Percentiles rank a stretch among this genome's conserved stretches.
Evolutionary conservation across 1,140 invertebrate species (phyloP).

Genomic region (Copidosoma floridanum): DNA sequence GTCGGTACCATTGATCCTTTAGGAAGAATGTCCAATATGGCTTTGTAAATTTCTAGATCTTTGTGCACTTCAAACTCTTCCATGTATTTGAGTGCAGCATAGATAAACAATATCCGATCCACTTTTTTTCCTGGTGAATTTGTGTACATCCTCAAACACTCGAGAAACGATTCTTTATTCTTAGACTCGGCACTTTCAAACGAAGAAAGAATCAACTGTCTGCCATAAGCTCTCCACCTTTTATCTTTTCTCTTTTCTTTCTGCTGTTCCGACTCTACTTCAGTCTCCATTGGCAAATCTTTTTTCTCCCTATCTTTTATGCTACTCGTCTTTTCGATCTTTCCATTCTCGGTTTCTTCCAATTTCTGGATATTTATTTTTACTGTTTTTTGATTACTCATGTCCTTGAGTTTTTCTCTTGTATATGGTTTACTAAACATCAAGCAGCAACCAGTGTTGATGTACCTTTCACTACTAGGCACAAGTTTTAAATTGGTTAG

Average conservation of each 20-base stretch:
- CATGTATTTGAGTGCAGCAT: conserved; percentile 83
- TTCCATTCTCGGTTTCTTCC: no score
- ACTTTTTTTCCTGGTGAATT: conserved; percentile 61
- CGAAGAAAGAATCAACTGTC: conserved; percentile 10
- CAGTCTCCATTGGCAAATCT: not conserved
- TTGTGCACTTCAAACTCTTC: conserved; percentile 86
- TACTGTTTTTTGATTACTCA: no score
- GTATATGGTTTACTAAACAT: not conserved
- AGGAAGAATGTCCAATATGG: conserved; percentile 86
- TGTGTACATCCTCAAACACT: conserved; percentile 72
- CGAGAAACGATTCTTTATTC: conserved; percentile 71
- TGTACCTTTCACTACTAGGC: not conserved
- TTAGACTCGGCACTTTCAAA: conserved; percentile 64
- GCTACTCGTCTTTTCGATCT: not conserved
- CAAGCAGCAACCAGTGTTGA: not conserved
- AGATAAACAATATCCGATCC: conserved; percentile 93
- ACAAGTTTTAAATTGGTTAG: not conserved
- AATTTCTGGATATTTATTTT: no score
- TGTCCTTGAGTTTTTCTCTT: not conserved
- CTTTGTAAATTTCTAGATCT: conserved; percentile 91
- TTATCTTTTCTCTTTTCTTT: not conserved
- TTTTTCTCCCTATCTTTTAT: not conserved
- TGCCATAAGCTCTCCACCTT: not conserved
- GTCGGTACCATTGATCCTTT: conserved; percentile 84
- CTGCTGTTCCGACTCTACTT: not conserved